These are phyloP conservation scores for Sinosuthora webbiana DNA, from an alignment of 2,113 vertebrate genomes.

Conservation along the genomic window DNA sequence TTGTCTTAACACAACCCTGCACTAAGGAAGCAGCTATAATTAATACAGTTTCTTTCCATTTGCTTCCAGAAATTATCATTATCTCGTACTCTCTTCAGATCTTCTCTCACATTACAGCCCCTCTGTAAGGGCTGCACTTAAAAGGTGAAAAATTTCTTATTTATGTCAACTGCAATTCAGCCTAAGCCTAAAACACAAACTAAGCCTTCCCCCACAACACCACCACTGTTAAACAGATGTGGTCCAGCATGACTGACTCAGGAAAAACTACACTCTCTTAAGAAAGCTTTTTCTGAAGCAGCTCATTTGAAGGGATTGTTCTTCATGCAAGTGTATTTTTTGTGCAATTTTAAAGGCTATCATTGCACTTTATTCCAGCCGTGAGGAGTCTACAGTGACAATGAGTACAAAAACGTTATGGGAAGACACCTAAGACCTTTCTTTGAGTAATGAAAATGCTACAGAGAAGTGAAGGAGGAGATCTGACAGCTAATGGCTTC, in stretches of 20 bases:
- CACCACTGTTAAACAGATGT: not conserved
- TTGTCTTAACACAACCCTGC: not conserved
- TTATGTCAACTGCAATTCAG: constrained; percentile 3
- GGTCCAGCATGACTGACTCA: not conserved
- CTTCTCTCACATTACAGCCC: not conserved
- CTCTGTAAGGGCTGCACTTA: not conserved
- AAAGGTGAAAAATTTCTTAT: not conserved
- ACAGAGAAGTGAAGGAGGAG: constrained; percentile 11
- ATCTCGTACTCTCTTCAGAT: not conserved
- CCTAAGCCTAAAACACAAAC: constrained; percentile 1
- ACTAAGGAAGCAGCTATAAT: not conserved
- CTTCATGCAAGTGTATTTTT: not conserved
- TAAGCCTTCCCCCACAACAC: not conserved
- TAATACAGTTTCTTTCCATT: not conserved
- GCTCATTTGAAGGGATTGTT: not conserved
- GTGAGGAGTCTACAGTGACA: not conserved
- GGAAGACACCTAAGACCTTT: not conserved
- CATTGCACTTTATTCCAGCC: not conserved
- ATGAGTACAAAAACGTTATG: not conserved
- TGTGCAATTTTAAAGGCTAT: not conserved
- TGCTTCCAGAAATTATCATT: not conserved
- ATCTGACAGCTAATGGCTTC: not conserved
- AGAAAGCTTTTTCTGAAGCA: not conserved
- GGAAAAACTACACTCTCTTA: not conserved
- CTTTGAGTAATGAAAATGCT: constrained; percentile 13